Evolutionary conservation across 2,888 invertebrate species (phyloP).

Genomic region (Ornithoptera priamus): DNA sequence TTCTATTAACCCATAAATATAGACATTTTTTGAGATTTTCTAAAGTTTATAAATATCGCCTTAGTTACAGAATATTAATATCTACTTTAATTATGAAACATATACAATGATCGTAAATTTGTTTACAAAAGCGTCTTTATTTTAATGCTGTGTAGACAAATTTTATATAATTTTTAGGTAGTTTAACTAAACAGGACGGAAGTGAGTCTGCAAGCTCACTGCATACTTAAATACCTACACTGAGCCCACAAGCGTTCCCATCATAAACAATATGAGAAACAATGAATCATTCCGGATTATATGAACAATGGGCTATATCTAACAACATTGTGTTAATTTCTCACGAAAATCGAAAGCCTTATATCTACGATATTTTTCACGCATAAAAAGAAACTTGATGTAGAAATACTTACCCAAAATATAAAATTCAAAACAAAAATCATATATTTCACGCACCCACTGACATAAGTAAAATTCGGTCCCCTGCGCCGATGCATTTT

Average conservation of each 20-base stretch:
- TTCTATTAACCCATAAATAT: no score
- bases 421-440: conserved; percentile 93
- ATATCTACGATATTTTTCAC: background rate
- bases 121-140: no score
- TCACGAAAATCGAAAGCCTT: conserved; percentile 3
- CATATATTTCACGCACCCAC: conserved; percentile 93
- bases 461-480: conserved; percentile 89
- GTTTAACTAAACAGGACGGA: conserved; percentile 25
- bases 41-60: no score
- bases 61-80: no score
- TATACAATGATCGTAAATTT: no score
- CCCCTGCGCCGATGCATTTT: conserved; percentile 83
- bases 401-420: conserved; percentile 87
- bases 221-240: conserved; percentile 27
- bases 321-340: conserved; percentile 23
- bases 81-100: no score
- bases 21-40: no score
- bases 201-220: conserved; percentile 24
- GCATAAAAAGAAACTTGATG: conserved; percentile 3
- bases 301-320: conserved; percentile 26
- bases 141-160: background rate
- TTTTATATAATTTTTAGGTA: conserved; percentile 5
- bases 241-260: conserved; percentile 21
- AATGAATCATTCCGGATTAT: conserved; percentile 30
- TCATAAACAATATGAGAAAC: conserved; percentile 29